A percentile compares a stretch with the other conserved stretches of the same genome.
phyloP scores from a whole-genome alignment of 1,140 invertebrate genomes.

The Rhopalosiphum maidis region DNA sequence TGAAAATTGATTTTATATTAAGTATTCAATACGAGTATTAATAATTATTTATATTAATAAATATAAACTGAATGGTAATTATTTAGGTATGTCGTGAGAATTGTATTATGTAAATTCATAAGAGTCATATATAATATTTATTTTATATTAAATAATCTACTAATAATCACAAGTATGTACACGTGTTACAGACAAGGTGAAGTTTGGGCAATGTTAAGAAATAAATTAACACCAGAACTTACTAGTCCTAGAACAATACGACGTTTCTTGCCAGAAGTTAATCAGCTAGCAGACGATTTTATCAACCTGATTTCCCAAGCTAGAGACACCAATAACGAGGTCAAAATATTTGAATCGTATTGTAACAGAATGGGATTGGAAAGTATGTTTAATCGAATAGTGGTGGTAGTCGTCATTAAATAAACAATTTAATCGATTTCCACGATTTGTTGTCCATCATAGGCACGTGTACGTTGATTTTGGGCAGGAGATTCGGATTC shows the following conservation, averaged over 20 bases:
- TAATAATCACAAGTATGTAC: not conserved
- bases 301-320: constrained; percentile 70
- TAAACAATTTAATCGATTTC: not conserved
- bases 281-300: constrained; percentile 81
- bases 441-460: constrained; percentile 1
- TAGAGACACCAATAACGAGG: constrained; percentile 64
- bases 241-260: constrained; percentile 79
- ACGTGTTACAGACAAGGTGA: constrained; percentile 73
- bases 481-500: constrained; percentile 81
- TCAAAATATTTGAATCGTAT: constrained; percentile 74
- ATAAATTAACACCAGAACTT: constrained; percentile 76
- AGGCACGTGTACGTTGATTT: constrained; percentile 78
- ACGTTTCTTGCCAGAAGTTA: constrained; percentile 78
- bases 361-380: constrained; percentile 81
- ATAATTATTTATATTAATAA: not conserved
- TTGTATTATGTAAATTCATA: not conserved
- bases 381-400: constrained; percentile 66
- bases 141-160: not conserved
- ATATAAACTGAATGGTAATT: not conserved
- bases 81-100: not conserved
- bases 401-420: not conserved
- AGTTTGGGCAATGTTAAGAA: constrained; percentile 78
- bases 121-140: not conserved
- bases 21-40: not conserved
- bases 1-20: not conserved